Percentiles rank a stretch among this genome's conserved stretches.
Evolutionary conservation across 2,888 invertebrate species (phyloP).

Genomic region (Drosophila siamana): DNA sequence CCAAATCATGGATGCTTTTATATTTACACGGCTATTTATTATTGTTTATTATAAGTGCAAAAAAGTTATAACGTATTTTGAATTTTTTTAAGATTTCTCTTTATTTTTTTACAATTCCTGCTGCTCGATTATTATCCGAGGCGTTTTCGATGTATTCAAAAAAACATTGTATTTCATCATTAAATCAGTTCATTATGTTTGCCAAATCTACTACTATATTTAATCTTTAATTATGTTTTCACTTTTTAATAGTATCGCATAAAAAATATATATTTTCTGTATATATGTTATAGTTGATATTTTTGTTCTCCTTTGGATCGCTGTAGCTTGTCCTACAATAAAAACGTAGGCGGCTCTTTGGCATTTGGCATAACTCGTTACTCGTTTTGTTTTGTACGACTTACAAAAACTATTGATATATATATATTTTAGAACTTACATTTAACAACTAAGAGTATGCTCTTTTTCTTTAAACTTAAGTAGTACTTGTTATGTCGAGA

Average conservation of each 20-base stretch:
- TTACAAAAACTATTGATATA: conserved; percentile 57
- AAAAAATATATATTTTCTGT: conserved; percentile 41
- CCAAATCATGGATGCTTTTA: conserved; percentile 20
- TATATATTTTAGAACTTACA: conserved; percentile 36
- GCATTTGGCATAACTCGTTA: conserved; percentile 53
- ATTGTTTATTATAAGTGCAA: conserved; percentile 39
- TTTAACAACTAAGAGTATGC: conserved; percentile 62
- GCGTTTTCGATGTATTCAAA: conserved; percentile 33
- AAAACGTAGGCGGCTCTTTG: conserved; percentile 62
- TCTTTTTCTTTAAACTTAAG: conserved; percentile 57
- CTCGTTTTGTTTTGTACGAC: conserved; percentile 42
- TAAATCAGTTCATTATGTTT: conserved; percentile 55
- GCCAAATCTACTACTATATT: conserved; percentile 32
- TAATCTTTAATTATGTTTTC: conserved; percentile 21
- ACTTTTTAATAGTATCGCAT: conserved; percentile 34
- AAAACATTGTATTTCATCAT: conserved; percentile 56
- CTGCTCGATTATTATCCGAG: conserved; percentile 1
- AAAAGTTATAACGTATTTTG: conserved; percentile 6
- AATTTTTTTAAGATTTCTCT: conserved; percentile 1
- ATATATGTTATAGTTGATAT: conserved; percentile 33
- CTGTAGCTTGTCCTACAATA: conserved; percentile 39
- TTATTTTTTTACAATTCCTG: not conserved
- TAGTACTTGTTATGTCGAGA: conserved; percentile 39
- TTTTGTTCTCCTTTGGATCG: conserved; percentile 67
- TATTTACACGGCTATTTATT: conserved; percentile 38